phyloP scores from a whole-genome alignment of 2,888 invertebrate species.

The Craniophora ligustri region DNA sequence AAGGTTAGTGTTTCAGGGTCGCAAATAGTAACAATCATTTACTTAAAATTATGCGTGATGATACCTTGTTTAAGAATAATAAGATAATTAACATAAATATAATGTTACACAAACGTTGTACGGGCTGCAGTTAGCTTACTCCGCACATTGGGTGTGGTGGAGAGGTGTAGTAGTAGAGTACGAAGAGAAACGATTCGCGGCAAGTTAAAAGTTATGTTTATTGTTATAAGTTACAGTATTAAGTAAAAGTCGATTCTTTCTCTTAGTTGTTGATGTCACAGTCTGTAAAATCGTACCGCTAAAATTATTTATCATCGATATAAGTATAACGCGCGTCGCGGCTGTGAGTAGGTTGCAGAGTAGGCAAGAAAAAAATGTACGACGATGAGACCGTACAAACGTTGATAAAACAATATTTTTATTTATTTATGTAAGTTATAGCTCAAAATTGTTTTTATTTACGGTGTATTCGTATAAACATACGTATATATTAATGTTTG shows the following conservation, averaged over 20 bases:
- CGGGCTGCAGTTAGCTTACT: neutral
- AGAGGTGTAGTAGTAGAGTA: neutral
- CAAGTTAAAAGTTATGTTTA: neutral
- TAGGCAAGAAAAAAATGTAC: neutral
- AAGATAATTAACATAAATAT: too few relatives aligned
- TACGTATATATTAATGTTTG: too few relatives aligned
- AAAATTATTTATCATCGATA: neutral
- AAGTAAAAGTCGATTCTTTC: neutral
- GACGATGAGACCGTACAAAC: slow-evolving; percentile 7
- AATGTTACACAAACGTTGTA: too few relatives aligned
- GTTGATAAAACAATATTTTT: too few relatives aligned
- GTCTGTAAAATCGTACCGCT: neutral
- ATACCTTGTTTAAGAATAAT: too few relatives aligned
- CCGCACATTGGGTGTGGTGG: neutral
- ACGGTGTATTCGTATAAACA: too few relatives aligned
- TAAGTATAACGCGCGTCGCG: neutral
- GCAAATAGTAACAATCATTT: too few relatives aligned
- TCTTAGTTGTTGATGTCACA: neutral
- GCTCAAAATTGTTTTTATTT: too few relatives aligned
- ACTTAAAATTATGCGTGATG: too few relatives aligned
- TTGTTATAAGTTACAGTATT: neutral
- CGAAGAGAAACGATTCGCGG: neutral
- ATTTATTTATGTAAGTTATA: too few relatives aligned
- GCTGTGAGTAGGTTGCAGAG: neutral
- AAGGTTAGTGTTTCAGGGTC: too few relatives aligned